Evolutionary conservation across 35 echinoderm and acorn worm genomes (phyloP).

Genomic region (Strongylocentrotus purpuratus): DNA sequence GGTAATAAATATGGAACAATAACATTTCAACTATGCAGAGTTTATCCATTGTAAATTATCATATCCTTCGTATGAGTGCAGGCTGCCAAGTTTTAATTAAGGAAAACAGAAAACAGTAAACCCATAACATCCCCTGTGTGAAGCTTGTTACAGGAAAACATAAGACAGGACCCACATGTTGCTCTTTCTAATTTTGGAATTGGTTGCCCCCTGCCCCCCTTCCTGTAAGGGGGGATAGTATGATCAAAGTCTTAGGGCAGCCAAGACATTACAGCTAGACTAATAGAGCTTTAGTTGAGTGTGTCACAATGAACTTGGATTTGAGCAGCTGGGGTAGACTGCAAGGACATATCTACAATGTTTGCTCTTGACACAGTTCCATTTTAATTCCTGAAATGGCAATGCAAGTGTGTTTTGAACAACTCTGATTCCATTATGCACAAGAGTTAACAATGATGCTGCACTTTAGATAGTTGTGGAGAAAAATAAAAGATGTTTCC

Average conservation of each 20-base stretch:
- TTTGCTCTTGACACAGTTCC: background rate
- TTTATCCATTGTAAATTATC: background rate
- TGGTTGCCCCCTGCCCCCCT: background rate
- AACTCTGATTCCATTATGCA: background rate
- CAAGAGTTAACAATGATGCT: background rate
- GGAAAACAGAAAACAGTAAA: background rate
- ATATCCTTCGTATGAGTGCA: background rate
- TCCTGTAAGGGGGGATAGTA: no score
- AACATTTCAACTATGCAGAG: background rate
- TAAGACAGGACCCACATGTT: background rate
- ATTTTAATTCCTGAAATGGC: background rate
- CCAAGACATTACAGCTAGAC: background rate
- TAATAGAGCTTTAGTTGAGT: background rate
- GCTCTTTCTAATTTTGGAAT: constrained; percentile 3
- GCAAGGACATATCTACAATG: background rate
- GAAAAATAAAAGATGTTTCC: background rate
- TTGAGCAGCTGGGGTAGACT: background rate
- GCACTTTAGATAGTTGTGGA: background rate
- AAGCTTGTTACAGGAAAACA: no score
- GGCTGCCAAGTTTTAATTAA: background rate
- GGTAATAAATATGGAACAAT: background rate
- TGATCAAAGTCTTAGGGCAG: background rate
- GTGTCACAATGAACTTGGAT: background rate
- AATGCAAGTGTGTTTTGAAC: background rate
- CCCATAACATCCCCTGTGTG: no score